phyloP scores from a whole-genome alignment of 2,797 vertebrate species.

The Synanceia verrucosa region DNA sequence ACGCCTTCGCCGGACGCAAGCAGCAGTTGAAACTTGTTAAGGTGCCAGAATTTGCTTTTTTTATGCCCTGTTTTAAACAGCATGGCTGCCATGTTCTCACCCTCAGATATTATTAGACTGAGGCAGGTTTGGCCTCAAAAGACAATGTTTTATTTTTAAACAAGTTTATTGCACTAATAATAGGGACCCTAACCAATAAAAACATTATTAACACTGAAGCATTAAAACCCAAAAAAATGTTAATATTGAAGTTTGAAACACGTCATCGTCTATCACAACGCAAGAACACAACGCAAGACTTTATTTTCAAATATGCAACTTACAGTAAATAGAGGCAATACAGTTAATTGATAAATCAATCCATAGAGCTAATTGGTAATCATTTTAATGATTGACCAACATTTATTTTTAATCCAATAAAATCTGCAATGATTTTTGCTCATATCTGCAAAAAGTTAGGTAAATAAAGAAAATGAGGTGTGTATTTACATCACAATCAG shows the following conservation, averaged over 20 bases:
- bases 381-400: background rate
- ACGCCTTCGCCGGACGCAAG: conserved; percentile 85
- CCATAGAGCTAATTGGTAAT: background rate
- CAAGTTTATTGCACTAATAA: background rate
- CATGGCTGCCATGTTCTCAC: background rate
- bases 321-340: too few species aligned
- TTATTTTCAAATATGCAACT: too few species aligned
- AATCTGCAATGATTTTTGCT: background rate
- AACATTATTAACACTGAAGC: background rate
- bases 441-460: background rate
- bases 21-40: conserved; percentile 87
- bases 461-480: background rate
- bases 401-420: background rate
- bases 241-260: background rate
- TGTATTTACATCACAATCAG: background rate
- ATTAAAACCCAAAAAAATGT: background rate
- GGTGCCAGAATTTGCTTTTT: conserved; percentile 71
- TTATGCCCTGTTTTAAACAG: background rate
- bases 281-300: background rate
- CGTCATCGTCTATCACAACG: background rate
- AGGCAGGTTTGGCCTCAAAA: background rate
- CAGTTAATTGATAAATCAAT: too few species aligned
- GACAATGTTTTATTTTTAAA: background rate
- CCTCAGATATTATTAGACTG: background rate
- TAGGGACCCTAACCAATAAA: background rate